Percentiles rank a stretch among this genome's conserved stretches.
These are phyloP conservation scores for Epinephelus moara DNA, from an alignment of 2,113 vertebrate genomes.

Conservation along the genomic window DNA sequence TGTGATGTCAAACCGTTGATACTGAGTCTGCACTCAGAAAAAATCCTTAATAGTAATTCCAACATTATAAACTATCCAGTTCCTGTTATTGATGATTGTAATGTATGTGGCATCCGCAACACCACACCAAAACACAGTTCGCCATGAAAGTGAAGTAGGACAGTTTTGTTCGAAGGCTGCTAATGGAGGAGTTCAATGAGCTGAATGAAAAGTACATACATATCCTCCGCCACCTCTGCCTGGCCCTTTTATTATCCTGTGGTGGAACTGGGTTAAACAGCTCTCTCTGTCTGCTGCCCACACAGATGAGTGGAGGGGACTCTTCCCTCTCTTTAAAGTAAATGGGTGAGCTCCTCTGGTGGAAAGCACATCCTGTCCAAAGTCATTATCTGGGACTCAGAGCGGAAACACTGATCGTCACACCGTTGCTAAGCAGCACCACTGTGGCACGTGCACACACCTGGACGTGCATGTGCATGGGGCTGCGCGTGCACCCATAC, in stretches of 20 bases:
- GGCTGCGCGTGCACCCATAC: slow-evolving; percentile 39
- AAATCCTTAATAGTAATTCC: background rate
- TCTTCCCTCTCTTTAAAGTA: slow-evolving; percentile 50
- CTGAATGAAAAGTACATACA: slow-evolving; percentile 44
- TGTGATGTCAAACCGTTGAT: background rate
- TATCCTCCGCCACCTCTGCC: slow-evolving; percentile 34
- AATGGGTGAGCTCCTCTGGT: slow-evolving; percentile 58
- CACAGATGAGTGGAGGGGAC: slow-evolving; percentile 33
- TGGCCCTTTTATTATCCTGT: slow-evolving; percentile 32
- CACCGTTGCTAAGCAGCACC: slow-evolving; percentile 81
- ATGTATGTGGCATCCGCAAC: background rate
- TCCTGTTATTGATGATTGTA: slow-evolving; percentile 15
- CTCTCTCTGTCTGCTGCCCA: slow-evolving; percentile 26
- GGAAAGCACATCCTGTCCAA: slow-evolving; percentile 64
- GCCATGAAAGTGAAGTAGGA: slow-evolving; percentile 37
- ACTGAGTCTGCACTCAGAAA: slow-evolving; percentile 4
- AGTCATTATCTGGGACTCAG: slow-evolving; percentile 77
- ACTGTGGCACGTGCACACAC: slow-evolving; percentile 67
- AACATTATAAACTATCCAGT: background rate
- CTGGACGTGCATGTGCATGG: slow-evolving; percentile 43
- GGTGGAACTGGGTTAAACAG: slow-evolving; percentile 55
- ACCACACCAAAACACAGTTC: slow-evolving; percentile 2
- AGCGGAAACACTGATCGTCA: slow-evolving; percentile 60
- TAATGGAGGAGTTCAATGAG: slow-evolving; percentile 64
- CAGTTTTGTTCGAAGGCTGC: slow-evolving; percentile 46